Percentiles rank a stretch among this genome's conserved stretches.
These are phyloP conservation scores for Clarias gariepinus DNA, from an alignment of 2,113 vertebrate genomes.

Conservation along the genomic window DNA sequence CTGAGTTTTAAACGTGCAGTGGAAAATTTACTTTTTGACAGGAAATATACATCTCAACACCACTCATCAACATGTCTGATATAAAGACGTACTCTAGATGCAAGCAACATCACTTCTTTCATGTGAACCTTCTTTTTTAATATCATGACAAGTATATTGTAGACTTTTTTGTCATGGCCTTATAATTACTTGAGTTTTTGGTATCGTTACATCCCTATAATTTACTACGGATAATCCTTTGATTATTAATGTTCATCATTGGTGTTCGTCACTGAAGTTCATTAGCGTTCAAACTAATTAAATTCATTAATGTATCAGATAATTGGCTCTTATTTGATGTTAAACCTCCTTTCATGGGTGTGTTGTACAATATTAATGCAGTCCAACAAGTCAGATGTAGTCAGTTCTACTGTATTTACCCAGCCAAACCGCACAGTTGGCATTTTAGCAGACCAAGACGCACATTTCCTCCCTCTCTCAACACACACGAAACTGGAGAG, in stretches of 20 bases:
- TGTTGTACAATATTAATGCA: background rate
- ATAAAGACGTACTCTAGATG: no score
- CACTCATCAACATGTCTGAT: background rate
- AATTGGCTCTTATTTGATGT: background rate
- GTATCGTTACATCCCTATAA: no score
- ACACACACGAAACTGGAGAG: conserved; percentile 37
- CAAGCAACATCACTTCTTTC: no score
- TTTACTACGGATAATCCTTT: background rate
- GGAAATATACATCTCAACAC: conserved; percentile 1
- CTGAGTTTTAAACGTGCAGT: background rate
- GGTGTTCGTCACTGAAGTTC: background rate
- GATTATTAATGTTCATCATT: background rate
- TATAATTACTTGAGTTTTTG: no score
- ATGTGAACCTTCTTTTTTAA: background rate
- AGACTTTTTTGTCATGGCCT: no score
- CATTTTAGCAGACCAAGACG: background rate
- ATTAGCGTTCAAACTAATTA: background rate
- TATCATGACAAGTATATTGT: no score
- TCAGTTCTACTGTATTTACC: background rate
- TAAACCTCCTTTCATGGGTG: background rate
- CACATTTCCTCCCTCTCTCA: background rate
- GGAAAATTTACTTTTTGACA: background rate
- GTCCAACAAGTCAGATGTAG: background rate
- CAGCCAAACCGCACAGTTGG: background rate
- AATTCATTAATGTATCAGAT: background rate